Conservation (phyloP, 2,113 vertebrate species). For the Barbus barbus region DNA sequence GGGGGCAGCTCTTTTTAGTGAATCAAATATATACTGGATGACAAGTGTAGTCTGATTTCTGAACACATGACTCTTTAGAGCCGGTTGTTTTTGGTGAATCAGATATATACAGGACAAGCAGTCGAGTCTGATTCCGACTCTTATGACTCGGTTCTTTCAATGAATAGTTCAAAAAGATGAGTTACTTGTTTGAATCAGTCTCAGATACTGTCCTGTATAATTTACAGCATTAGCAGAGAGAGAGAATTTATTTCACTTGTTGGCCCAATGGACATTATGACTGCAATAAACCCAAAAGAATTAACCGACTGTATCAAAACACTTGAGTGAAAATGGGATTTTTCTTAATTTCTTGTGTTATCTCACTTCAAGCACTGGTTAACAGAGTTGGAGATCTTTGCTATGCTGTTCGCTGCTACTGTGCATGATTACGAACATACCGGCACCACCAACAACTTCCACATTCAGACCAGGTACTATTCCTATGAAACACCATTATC, state of each 20-base stretch:
- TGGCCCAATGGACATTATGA: too few relatives aligned
- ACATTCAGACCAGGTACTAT: slow-evolving; percentile 88
- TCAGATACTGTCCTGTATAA: neutral
- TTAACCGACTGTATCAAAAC: neutral
- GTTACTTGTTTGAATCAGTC: neutral
- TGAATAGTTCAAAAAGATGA: neutral
- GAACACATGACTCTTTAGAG: neutral
- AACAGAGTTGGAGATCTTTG: slow-evolving; percentile 94
- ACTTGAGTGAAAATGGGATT: neutral
- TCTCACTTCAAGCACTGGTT: slow-evolving; percentile 85
- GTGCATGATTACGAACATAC: slow-evolving; percentile 96
- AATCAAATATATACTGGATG: too few relatives aligned
- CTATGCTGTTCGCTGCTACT: slow-evolving; percentile 92
- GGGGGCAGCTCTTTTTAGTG: too few relatives aligned
- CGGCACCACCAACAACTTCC: slow-evolving; percentile 97
- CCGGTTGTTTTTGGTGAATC: neutral
- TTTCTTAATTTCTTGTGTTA: neutral
- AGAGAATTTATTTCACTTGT: too few relatives aligned
- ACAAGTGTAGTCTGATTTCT: neutral
- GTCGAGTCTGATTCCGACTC: neutral
- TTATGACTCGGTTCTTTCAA: neutral
- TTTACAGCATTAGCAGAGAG: neutral
- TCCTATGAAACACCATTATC: neutral
- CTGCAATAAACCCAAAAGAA: too few relatives aligned
- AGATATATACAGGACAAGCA: neutral